phyloP scores from a whole-genome alignment of 1,140 invertebrate species.

The Sycophaga agraensis region DNA sequence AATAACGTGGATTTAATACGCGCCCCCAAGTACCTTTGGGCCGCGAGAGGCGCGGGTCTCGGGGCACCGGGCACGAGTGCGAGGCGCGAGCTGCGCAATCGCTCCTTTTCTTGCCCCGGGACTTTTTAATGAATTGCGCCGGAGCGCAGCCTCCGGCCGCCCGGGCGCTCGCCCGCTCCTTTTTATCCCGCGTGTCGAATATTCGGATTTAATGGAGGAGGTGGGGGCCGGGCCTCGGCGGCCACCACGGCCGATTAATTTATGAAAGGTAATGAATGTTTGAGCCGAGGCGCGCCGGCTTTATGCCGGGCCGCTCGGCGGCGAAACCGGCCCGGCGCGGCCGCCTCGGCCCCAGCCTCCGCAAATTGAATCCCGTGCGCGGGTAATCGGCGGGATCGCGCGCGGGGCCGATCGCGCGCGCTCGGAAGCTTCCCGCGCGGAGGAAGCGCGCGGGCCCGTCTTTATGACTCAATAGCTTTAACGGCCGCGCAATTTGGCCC shows the following conservation, averaged over 20 bases:
- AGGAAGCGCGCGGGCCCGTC: too few relatives aligned
- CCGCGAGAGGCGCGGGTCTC: background rate
- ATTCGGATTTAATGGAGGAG: constrained; percentile 24
- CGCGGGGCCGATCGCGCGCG: too few relatives aligned
- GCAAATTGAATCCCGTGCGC: too few relatives aligned
- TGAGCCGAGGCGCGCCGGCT: too few relatives aligned
- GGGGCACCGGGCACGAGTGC: background rate
- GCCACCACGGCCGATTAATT: background rate
- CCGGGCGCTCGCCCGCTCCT: background rate
- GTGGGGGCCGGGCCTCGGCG: background rate
- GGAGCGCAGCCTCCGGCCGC: too few relatives aligned
- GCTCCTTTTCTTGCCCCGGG: constrained; percentile 27
- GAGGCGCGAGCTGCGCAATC: background rate
- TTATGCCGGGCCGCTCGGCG: too few relatives aligned
- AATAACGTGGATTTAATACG: constrained; percentile 37
- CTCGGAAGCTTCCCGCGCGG: too few relatives aligned
- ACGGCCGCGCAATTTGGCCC: too few relatives aligned
- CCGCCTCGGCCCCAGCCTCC: too few relatives aligned
- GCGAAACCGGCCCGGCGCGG: too few relatives aligned
- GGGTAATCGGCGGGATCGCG: too few relatives aligned
- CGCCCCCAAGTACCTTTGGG: constrained; percentile 17
- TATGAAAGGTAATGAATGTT: constrained; percentile 18
- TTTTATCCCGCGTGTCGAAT: constrained; percentile 26
- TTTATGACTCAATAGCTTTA: too few relatives aligned
- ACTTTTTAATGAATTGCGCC: constrained; percentile 35